Evolutionary conservation across 35 echinoderm and acorn worm genomes (phyloP).

Genomic region (Lytechinus pictus): DNA sequence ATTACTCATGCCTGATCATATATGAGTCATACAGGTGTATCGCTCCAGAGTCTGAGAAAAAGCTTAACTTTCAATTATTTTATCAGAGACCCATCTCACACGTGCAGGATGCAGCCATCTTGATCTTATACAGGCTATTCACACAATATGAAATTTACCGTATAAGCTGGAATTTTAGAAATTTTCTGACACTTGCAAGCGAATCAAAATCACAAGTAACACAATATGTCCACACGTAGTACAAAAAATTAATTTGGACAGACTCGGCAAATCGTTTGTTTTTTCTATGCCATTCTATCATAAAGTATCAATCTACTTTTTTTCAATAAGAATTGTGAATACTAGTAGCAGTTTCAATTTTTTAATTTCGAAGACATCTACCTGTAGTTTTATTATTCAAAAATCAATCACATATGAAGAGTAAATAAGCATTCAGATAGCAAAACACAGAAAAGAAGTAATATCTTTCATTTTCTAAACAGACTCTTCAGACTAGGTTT

Average conservation of each 20-base stretch:
- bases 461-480: too few species aligned
- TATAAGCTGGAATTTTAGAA: too few species aligned
- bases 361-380: background rate
- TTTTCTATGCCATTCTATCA: background rate
- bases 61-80: background rate
- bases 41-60: background rate
- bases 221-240: too few species aligned
- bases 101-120: slow-evolving; percentile 15
- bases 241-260: too few species aligned
- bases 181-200: too few species aligned
- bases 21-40: slow-evolving; percentile 18
- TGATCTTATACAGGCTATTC: background rate
- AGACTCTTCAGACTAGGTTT: too few species aligned
- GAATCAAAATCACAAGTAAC: too few species aligned
- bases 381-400: background rate
- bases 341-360: background rate
- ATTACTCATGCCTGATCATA: background rate
- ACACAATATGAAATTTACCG: too few species aligned
- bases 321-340: background rate
- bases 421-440: background rate
- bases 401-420: background rate
- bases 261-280: too few species aligned
- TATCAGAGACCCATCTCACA: background rate
- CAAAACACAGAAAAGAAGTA: too few species aligned
- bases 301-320: background rate